phyloP scores from a whole-genome alignment of 30 jellyfish, hydroid and myxozoan species.

The Aurelia aurita complex sp. Pacific region DNA sequence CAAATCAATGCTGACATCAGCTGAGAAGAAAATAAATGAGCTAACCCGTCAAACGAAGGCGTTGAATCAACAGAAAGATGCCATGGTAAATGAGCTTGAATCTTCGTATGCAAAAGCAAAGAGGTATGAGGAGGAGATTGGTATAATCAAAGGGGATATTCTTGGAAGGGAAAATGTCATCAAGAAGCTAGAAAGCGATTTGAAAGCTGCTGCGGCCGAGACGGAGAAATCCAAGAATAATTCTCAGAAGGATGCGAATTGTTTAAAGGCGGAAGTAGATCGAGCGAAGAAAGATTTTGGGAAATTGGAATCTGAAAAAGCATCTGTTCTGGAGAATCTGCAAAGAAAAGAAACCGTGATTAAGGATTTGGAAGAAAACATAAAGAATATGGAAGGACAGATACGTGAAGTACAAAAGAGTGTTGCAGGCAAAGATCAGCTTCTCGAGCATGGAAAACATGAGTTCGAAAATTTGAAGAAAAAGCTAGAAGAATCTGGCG shows the following conservation, averaged over 20 bases:
- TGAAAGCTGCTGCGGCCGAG: neutral
- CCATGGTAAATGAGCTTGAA: conserved; percentile 67
- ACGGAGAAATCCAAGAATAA: conserved; percentile 47
- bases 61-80: conserved; percentile 55
- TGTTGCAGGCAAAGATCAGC: conserved; percentile 40
- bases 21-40: conserved; percentile 49
- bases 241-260: conserved; percentile 60
- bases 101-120: conserved; percentile 45
- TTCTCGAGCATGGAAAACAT: conserved; percentile 4
- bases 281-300: conserved; percentile 32
- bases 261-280: conserved; percentile 57
- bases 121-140: conserved; percentile 52
- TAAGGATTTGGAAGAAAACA: conserved; percentile 8
- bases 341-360: conserved; percentile 23
- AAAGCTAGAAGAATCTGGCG: conserved; percentile 18
- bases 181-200: conserved; percentile 33
- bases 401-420: conserved; percentile 10
- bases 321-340: conserved; percentile 39
- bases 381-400: conserved; percentile 15
- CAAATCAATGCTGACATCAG: neutral
- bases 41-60: conserved; percentile 52
- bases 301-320: conserved; percentile 50
- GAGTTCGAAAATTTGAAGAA: conserved; percentile 20
- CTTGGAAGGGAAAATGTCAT: conserved; percentile 20
- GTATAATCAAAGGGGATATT: conserved; percentile 18